Base-by-base conservation (phyloP, 2,888 invertebrate genomes). In the Tortrix viridana region DNA sequence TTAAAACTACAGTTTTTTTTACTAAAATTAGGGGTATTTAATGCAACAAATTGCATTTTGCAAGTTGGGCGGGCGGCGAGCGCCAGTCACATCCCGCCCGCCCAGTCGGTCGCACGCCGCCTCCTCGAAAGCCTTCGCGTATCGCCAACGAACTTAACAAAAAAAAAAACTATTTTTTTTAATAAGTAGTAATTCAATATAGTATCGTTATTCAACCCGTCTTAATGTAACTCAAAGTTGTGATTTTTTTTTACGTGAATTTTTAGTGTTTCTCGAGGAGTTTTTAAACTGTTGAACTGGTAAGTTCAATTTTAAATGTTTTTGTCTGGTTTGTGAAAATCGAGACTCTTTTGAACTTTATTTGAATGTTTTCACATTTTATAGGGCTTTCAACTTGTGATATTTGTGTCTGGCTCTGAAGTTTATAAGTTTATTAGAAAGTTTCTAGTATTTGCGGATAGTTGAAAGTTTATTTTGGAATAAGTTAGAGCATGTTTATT, bases 101-200 rank as follows among this genome's bases (percentile, higher is more conserved):
- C 84, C 82, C 70, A 71, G 69, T 69, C 47, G 75, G 73, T 63
- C 81, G 82, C 81, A 83, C 84, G 82, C 70, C 72, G 73, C 53
- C 54, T 55, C 5, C 47, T 48, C 14, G 3, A 61, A 48, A 60
- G 56, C 65, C 62, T 67, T 41, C 60, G 55, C 46, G 59, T 23
- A 18, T 32, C 14, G 23, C 48, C 26, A 23, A 44, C 49, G 16
- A 32, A 37, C 37, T 50, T 14, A 18, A 37, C 16, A 2, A 32
- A 57, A 52, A 41, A 6, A n/a, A 16, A 41, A 41, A n/a, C 1
- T 41, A 2, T 41, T 6, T 37, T 41, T 41, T 41, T 41, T 26
- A 26, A 26, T 26, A 6, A 26, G 16, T 41, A 6, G n/a, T 6
- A 6, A 2, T 41, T 16, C 14, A 16, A 5, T 16, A 5, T 41